Base-by-base conservation (phyloP, 2,113 vertebrate genomes). In the Malurus cyaneus region DNA sequence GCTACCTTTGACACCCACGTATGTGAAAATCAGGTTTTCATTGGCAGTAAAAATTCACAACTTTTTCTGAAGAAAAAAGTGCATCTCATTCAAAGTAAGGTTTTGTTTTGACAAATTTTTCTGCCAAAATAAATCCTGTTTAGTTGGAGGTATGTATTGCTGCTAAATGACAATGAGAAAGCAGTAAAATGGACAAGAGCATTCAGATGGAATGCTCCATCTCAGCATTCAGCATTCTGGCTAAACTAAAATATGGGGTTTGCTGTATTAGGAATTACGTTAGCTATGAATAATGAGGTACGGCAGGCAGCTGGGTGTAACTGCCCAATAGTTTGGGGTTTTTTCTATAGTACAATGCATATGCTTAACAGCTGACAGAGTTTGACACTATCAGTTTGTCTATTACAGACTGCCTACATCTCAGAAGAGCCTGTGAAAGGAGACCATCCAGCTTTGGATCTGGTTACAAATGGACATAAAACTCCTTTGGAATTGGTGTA, bases 91-190 rank as follows among this genome's bases (percentile, higher is more conserved):
- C 29, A 52, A 53, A 56, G 31, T 8, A 26, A 56, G 13, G 20
- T 29, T 80, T 31, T 49, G n/a, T 15, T 0, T 0, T n/a, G 26
- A 29, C 9, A 11, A 1, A 4, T 29, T 41, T 42, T 57, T 59
- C 39, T 74, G 14, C 64, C 29, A 21, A 56, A 78, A 26, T 12
- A 59, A 60, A 57, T 28, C 19, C 46, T 32, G 26, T 5, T 44
- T 53, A 46, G 46, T 9, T 53, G 34, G n/a, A 14, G 12, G 14
- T 8, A 23, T 11, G 4, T 36, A 21, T 18, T 56, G 41, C 3
- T 54, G 16, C 54, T 42, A 69, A 71, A 46, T 18, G 17, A 28
- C 67, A 62, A 8, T 15, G 26, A 39, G n/a, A 78, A 89, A 64
- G 28, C 24, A 60, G 14, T 6, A 54, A 29, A 69, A 65, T 26